A percentile compares a stretch with the other conserved stretches of the same genome.
Evolutionary conservation across 2,888 invertebrate species (phyloP).

Genomic region (Caenorhabditis becei): DNA sequence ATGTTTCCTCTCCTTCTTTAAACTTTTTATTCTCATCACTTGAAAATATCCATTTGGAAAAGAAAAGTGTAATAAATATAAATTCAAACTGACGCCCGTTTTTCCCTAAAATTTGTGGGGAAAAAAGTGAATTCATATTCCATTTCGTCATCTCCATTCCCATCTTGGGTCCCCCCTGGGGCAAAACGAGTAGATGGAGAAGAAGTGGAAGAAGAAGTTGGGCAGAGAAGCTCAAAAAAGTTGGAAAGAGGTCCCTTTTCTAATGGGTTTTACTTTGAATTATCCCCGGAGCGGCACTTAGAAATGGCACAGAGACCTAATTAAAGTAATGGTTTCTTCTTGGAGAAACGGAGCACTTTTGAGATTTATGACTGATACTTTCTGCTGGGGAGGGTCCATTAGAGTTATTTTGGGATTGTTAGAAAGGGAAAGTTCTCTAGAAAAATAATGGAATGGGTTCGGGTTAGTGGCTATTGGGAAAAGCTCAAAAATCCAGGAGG

Average conservation of each 20-base stretch:
- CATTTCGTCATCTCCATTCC: constrained; percentile 11
- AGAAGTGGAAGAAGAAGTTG: neutral
- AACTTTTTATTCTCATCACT: neutral
- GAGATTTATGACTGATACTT: constrained; percentile 58
- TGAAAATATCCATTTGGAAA: too few relatives aligned
- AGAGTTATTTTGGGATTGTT: neutral
- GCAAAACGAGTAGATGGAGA: too few relatives aligned
- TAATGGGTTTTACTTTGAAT: constrained; percentile 40
- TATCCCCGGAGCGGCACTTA: constrained; percentile 14
- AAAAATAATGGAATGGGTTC: too few relatives aligned
- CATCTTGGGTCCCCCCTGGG: constrained; percentile 29
- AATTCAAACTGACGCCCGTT: neutral
- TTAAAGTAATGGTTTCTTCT: constrained; percentile 53
- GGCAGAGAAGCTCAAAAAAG: neutral
- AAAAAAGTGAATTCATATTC: constrained; percentile 44
- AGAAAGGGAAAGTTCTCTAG: neutral
- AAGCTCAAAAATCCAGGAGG: too few relatives aligned
- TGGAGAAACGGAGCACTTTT: constrained; percentile 2
- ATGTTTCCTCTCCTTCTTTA: constrained; percentile 19
- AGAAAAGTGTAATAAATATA: constrained; percentile 35
- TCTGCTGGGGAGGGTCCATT: constrained; percentile 6
- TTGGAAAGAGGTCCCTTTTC: constrained; percentile 30
- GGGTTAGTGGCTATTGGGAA: too few relatives aligned
- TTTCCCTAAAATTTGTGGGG: too few relatives aligned
- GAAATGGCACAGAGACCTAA: constrained; percentile 36